A percentile compares a stretch with the other conserved stretches of the same genome.
phyloP scores from a whole-genome alignment of 2,797 vertebrate genomes.

The Poeciliopsis paucimaculata region DNA sequence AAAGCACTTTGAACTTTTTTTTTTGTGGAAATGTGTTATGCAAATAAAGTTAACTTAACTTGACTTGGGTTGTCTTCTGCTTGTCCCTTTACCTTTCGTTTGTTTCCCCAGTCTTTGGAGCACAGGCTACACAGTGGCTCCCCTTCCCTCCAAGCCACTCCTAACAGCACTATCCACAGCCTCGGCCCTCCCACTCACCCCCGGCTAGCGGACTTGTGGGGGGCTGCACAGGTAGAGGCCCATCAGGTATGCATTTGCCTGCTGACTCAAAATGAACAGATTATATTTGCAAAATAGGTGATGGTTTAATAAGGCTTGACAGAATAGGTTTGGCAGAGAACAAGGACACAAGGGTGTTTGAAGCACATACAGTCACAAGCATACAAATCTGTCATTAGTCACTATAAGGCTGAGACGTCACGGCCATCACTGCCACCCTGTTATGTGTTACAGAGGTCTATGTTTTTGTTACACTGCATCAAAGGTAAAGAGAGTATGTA shows the following conservation, averaged over 20 bases:
- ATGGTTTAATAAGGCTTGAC: slow-evolving; percentile 29
- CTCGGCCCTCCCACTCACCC: slow-evolving; percentile 83
- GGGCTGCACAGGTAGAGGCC: slow-evolving; percentile 78
- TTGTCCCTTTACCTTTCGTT: background rate
- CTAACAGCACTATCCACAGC: slow-evolving; percentile 85
- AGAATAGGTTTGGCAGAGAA: slow-evolving; percentile 19
- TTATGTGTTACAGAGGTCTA: slow-evolving; percentile 18
- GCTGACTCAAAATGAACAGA: slow-evolving; percentile 50
- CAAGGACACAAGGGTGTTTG: slow-evolving; percentile 28
- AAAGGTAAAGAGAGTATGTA: slow-evolving; percentile 12
- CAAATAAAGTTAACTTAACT: too few species aligned
- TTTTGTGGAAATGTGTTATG: too few species aligned
- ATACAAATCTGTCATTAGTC: slow-evolving; percentile 18
- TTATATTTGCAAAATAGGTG: slow-evolving; percentile 35
- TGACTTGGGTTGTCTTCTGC: background rate
- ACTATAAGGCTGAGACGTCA: background rate
- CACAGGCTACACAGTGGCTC: slow-evolving; percentile 79
- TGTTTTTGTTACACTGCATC: slow-evolving; percentile 13
- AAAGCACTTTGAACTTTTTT: too few species aligned
- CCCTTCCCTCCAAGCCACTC: slow-evolving; percentile 83
- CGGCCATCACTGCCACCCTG: background rate
- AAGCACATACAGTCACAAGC: slow-evolving; percentile 7
- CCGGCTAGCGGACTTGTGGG: slow-evolving; percentile 88
- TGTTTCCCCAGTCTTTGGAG: slow-evolving; percentile 69
- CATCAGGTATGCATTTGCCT: slow-evolving; percentile 78